Percentiles rank a stretch among this genome's conserved stretches.
These are phyloP conservation scores for Zaprionus ghesquierei DNA, from an alignment of 1,140 invertebrate genomes.

Conservation along the genomic window DNA sequence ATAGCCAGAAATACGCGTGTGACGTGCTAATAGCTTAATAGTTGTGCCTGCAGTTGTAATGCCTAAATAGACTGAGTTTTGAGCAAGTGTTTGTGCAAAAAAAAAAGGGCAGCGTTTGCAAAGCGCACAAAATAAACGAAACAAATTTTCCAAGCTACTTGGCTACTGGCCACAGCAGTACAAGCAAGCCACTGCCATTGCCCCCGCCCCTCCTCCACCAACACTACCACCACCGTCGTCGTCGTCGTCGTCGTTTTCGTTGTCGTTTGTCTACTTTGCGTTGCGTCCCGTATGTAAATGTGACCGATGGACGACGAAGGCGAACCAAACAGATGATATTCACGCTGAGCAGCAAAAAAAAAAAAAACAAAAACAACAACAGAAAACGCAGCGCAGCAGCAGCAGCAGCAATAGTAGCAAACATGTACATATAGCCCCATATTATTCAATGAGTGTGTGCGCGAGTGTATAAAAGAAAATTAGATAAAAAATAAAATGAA, in stretches of 20 bases:
- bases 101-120: conserved; percentile 4
- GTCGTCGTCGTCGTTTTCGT: conserved; percentile 16
- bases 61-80: conserved; percentile 55
- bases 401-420: conserved; percentile 42
- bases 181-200: conserved; percentile 30
- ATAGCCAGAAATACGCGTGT: conserved; percentile 47
- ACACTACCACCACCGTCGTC: background rate
- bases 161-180: conserved; percentile 21
- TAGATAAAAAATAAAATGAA: conserved; percentile 69
- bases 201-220: conserved; percentile 3
- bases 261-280: conserved; percentile 38
- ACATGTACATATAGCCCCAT: conserved; percentile 47
- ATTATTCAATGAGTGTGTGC: conserved; percentile 72
- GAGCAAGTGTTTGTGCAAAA: conserved; percentile 69
- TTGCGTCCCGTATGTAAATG: conserved; percentile 59
- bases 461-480: conserved; percentile 65
- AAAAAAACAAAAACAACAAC: conserved; percentile 50
- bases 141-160: conserved; percentile 35
- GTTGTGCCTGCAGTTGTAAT: conserved; percentile 39
- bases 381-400: conserved; percentile 31
- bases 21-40: conserved; percentile 47
- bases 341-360: conserved; percentile 44
- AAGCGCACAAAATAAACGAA: conserved; percentile 28
- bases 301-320: conserved; percentile 46
- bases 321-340: conserved; percentile 62